phyloP scores from a whole-genome alignment of 2,888 invertebrate species.

The Eupithecia dodoneata region DNA sequence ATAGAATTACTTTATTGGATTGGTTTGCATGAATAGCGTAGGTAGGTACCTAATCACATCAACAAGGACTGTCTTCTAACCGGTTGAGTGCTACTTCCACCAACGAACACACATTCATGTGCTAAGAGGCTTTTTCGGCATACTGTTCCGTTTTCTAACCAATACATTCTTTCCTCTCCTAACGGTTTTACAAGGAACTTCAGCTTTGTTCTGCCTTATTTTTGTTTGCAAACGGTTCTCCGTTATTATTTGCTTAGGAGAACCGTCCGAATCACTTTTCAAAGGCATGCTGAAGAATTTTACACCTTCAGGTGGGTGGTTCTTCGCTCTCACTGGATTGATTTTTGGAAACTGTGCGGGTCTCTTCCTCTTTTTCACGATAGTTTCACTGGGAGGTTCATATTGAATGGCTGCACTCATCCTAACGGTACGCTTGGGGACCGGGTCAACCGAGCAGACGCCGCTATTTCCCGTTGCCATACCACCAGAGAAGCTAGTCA shows the following conservation, averaged over 20 bases:
- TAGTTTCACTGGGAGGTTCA: slow-evolving; percentile 45
- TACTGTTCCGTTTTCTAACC: slow-evolving; percentile 48
- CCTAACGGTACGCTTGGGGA: slow-evolving; percentile 31
- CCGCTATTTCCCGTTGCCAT: neutral
- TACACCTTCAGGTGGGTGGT: slow-evolving; percentile 43
- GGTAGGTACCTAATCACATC: neutral
- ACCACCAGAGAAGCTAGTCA: slow-evolving; percentile 56
- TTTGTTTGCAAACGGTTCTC: slow-evolving; percentile 38
- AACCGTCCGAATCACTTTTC: slow-evolving; percentile 13
- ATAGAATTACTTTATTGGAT: neutral
- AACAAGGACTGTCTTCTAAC: neutral
- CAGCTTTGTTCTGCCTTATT: slow-evolving; percentile 51
- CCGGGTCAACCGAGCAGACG: neutral
- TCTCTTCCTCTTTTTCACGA: slow-evolving; percentile 48
- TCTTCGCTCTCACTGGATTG: slow-evolving; percentile 41
- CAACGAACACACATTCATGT: neutral
- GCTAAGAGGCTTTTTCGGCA: slow-evolving; percentile 3
- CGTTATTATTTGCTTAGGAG: slow-evolving; percentile 36
- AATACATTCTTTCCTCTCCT: slow-evolving; percentile 47
- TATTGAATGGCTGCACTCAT: slow-evolving; percentile 54
- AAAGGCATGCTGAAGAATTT: slow-evolving; percentile 18
- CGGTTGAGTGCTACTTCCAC: neutral
- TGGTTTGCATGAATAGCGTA: neutral
- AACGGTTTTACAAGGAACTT: slow-evolving; percentile 54
- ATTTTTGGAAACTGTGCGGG: slow-evolving; percentile 53